These are phyloP conservation scores for Chromobotia macracanthus DNA, from an alignment of 2,797 vertebrate genomes.

Conservation along the genomic window DNA sequence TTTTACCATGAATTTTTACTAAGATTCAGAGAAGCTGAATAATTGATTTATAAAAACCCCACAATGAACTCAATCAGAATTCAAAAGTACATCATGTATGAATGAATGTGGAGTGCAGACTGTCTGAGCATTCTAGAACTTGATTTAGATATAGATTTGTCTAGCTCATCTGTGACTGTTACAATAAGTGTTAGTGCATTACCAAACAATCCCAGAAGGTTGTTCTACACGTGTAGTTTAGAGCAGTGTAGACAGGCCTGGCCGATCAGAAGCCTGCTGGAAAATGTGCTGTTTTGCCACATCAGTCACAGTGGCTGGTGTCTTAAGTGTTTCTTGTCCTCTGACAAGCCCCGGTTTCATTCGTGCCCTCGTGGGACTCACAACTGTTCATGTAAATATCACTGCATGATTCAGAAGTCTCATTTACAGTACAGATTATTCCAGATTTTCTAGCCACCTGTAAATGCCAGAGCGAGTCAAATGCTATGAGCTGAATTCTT, in stretches of 20 bases:
- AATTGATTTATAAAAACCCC: neutral
- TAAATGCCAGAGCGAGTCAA: conserved; percentile 48
- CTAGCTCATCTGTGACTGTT: neutral
- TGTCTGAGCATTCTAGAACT: neutral
- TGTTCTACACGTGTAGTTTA: neutral
- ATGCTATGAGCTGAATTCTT: conserved; percentile 39
- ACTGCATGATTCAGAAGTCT: conserved; percentile 30
- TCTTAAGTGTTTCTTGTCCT: conserved; percentile 9
- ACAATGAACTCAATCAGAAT: neutral
- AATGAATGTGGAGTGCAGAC: neutral
- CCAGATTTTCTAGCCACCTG: neutral
- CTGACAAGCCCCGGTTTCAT: neutral
- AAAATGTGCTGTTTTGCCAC: conserved; percentile 17
- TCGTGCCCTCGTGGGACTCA: neutral
- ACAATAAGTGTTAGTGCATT: neutral
- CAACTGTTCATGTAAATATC: conserved; percentile 42
- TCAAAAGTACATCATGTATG: neutral
- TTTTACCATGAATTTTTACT: neutral
- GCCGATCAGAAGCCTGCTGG: conserved; percentile 3
- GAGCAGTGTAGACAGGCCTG: conserved; percentile 3
- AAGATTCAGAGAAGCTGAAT: neutral
- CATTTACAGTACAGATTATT: conserved; percentile 32
- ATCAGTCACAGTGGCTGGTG: neutral
- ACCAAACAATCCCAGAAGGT: conserved; percentile 2
- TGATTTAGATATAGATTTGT: neutral